Conservation (phyloP, 2,888 invertebrate genomes). For the Leptinotarsa tumamoca region DNA sequence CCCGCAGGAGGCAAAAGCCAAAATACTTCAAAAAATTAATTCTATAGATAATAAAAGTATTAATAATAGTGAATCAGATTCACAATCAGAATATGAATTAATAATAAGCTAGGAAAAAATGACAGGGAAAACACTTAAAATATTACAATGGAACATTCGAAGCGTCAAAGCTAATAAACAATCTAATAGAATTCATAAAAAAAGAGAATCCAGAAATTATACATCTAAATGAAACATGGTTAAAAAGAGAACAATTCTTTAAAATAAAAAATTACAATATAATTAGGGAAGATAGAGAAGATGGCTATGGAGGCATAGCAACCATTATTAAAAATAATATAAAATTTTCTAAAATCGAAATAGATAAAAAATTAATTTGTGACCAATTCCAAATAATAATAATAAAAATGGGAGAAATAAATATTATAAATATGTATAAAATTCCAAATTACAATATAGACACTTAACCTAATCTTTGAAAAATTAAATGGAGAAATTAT, state of each 20-base stretch:
- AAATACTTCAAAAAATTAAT: background rate
- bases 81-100: background rate
- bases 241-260: background rate
- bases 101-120: background rate
- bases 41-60: background rate
- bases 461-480: background rate
- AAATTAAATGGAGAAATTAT: background rate
- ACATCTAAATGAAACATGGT: slow-evolving; percentile 22
- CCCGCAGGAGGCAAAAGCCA: background rate
- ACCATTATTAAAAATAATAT: background rate
- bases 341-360: background rate
- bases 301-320: slow-evolving; percentile 2
- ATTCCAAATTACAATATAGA: background rate
- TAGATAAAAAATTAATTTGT: background rate
- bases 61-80: background rate
- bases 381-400: background rate
- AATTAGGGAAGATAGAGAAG: background rate
- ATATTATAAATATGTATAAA: slow-evolving; percentile 22
- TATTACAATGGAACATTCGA: slow-evolving; percentile 23
- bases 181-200: slow-evolving; percentile 19
- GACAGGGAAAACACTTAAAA: background rate
- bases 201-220: slow-evolving; percentile 16
- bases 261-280: slow-evolving; percentile 7
- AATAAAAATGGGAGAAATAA: slow-evolving; percentile 7
- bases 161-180: slow-evolving; percentile 19